Conservation (phyloP, 2,888 invertebrate species). For the Dexiosoma caninum region DNA sequence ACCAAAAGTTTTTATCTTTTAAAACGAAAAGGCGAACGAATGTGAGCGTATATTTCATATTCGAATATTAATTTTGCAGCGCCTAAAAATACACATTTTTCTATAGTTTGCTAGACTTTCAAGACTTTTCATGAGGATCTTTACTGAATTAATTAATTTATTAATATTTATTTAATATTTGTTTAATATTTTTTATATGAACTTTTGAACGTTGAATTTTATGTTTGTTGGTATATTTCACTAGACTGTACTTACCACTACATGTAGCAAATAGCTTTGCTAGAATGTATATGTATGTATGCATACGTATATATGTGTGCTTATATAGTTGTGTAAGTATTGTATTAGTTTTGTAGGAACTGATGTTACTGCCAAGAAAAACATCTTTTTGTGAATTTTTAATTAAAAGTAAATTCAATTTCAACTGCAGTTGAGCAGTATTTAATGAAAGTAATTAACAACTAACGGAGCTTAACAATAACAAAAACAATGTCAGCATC, state of each 20-base stretch:
- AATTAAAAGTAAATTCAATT: constrained; percentile 69
- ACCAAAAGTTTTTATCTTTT: too few relatives aligned
- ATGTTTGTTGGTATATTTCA: background rate
- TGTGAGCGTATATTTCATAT: too few relatives aligned
- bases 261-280: constrained; percentile 10
- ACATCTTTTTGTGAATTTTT: constrained; percentile 67
- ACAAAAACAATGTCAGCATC: constrained; percentile 29
- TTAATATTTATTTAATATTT: too few relatives aligned
- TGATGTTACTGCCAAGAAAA: constrained; percentile 66
- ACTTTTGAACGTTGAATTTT: too few relatives aligned
- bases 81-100: too few relatives aligned
- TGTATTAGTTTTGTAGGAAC: constrained; percentile 53
- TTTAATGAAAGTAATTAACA: constrained; percentile 68
- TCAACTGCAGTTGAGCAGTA: constrained; percentile 65
- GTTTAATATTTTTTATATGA: too few relatives aligned
- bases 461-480: constrained; percentile 55
- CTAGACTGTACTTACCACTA: constrained; percentile 37
- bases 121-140: too few relatives aligned
- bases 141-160: too few relatives aligned
- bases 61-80: too few relatives aligned
- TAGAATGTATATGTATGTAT: background rate
- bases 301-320: background rate
- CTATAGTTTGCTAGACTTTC: too few relatives aligned
- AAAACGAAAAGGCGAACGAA: too few relatives aligned
- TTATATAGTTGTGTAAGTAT: background rate